phyloP scores from a whole-genome alignment of 2,888 invertebrate genomes.

The Drosophila niveifrons region DNA sequence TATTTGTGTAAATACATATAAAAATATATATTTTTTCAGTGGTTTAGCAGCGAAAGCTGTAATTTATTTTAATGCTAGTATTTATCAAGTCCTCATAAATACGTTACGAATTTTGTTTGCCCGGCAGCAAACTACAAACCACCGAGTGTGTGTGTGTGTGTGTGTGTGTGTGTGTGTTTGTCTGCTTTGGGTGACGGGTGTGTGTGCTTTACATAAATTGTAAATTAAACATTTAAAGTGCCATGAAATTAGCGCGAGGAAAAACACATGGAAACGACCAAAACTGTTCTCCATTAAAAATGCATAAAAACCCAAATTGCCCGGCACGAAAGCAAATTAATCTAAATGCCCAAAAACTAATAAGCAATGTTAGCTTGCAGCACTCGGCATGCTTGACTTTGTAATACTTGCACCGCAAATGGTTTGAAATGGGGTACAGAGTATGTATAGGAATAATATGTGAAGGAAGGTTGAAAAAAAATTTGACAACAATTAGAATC shows the following conservation, averaged over 20 bases:
- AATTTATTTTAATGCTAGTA: conserved; percentile 85
- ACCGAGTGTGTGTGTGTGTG: conserved; percentile 25
- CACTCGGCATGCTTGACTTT: neutral
- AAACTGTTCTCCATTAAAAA: conserved; percentile 69
- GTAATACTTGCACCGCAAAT: conserved; percentile 15
- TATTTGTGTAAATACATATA: conserved; percentile 3
- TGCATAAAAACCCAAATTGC: conserved; percentile 67
- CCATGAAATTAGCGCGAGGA: conserved; percentile 69
- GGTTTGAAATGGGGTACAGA: neutral
- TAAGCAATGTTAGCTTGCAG: conserved; percentile 19
- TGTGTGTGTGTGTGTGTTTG: conserved; percentile 21
- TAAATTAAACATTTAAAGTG: conserved; percentile 79
- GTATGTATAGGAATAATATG: too few species aligned
- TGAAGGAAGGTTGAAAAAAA: too few species aligned
- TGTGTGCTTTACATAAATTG: conserved; percentile 67
- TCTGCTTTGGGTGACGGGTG: conserved; percentile 19
- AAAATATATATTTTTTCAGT: conserved; percentile 20
- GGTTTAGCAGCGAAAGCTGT: conserved; percentile 73
- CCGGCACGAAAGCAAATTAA: conserved; percentile 59
- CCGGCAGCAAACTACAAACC: conserved; percentile 29
- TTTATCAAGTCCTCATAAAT: conserved; percentile 82
- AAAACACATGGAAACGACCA: conserved; percentile 62
- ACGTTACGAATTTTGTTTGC: conserved; percentile 50
- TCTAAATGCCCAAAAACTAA: conserved; percentile 61
- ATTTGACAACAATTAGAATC: too few species aligned